Evolutionary conservation across 1,140 invertebrate genomes (phyloP).

Genomic region (Pristionchus pacificus): DNA sequence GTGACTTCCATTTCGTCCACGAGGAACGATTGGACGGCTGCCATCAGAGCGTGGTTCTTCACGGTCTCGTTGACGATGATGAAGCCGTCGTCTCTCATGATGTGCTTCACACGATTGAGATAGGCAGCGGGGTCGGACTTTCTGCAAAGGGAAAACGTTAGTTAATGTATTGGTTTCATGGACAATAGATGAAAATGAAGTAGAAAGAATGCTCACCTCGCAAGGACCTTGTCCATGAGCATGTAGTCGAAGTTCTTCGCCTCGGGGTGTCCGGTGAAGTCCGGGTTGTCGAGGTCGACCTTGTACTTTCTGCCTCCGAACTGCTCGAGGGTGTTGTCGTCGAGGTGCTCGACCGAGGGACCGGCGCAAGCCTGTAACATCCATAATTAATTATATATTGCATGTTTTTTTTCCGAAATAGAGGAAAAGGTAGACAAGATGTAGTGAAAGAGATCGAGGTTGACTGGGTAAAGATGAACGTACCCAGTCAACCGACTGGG

Average conservation of each 20-base stretch:
- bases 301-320: constrained; percentile 43
- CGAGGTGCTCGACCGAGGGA: constrained; percentile 49
- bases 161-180: no score
- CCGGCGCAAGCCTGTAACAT: constrained; percentile 41
- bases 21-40: constrained; percentile 59
- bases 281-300: constrained; percentile 51
- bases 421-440: no score
- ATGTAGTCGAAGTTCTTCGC: constrained; percentile 52
- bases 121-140: constrained; percentile 55
- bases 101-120: constrained; percentile 61
- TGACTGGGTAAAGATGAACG: no score
- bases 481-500: no score
- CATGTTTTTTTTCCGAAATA: no score
- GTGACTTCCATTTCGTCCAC: constrained; percentile 66
- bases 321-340: constrained; percentile 49
- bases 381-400: no score
- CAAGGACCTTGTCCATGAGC: constrained; percentile 48
- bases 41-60: constrained; percentile 43
- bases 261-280: constrained; percentile 41
- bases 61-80: constrained; percentile 63
- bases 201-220: constrained; percentile 7
- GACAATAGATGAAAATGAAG: no score
- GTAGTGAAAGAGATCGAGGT: no score
- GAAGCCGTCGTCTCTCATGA: constrained; percentile 71
- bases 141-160: constrained; percentile 33